These are phyloP conservation scores for Ammodytes dubius DNA, from an alignment of 2,113 vertebrate species.

Conservation along the genomic window DNA sequence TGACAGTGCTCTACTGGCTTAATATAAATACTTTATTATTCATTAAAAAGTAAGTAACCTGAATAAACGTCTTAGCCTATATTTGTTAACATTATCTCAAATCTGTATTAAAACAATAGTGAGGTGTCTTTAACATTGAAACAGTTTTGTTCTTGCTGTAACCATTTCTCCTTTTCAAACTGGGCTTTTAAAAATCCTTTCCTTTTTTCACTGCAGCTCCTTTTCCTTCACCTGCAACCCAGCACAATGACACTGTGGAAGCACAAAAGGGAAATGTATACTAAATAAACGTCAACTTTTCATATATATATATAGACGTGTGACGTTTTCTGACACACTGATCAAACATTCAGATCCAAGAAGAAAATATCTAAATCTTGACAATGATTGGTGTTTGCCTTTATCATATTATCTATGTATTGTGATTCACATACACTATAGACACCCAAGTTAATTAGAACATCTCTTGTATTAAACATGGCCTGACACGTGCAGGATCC, in stretches of 20 bases:
- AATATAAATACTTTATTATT: too few relatives aligned
- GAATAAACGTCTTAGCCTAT: not conserved
- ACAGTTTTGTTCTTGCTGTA: not conserved
- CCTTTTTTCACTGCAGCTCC: not conserved
- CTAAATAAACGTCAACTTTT: not conserved
- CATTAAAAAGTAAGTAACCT: not conserved
- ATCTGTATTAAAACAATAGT: not conserved
- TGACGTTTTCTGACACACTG: not conserved
- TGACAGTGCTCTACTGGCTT: not conserved
- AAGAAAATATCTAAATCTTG: not conserved
- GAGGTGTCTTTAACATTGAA: not conserved
- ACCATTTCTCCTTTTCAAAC: not conserved
- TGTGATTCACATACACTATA: not conserved
- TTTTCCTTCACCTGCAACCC: not conserved
- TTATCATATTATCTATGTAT: not conserved
- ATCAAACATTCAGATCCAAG: conserved; percentile 3
- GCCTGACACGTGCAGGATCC: conserved; percentile 34
- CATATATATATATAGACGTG: too few relatives aligned
- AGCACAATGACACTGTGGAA: not conserved
- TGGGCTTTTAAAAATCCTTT: not conserved
- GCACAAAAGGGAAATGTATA: not conserved
- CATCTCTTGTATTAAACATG: conserved; percentile 17
- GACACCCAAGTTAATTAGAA: not conserved
- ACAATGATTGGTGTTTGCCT: not conserved
- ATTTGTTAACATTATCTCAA: too few relatives aligned